Evolutionary conservation across 2,888 invertebrate species (phyloP), one percentile per base, ranked within the genome.

Genomic region (Oithona nana): DNA sequence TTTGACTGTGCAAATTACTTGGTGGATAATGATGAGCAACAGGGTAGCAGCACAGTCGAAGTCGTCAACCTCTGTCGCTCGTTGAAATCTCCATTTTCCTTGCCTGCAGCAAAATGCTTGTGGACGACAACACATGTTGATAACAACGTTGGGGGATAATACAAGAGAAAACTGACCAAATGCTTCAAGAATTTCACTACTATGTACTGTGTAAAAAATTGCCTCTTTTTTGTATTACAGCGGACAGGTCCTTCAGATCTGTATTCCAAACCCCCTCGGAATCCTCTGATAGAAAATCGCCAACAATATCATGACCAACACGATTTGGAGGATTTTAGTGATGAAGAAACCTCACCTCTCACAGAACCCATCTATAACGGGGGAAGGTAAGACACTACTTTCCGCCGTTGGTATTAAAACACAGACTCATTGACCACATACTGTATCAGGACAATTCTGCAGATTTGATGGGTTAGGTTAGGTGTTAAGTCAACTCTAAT

Each of bases 301-400:
- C 28, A 30, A 24, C 28, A n/a, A n/a, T 22, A 54, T 1, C 39
- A 39, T 39, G 39, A 39, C 16, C 8, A 39, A 39, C 16, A 11
- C 8, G 59, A 59, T 24, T 26, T 50, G 24, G 65, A 65, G 54
- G 64, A 63, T 16, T 63, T 67, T 49, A 88, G 88, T 74, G 69
- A 70, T 57, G 89, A 89, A 71, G 88, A 89, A 75, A 85, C 85
- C 70, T 82, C 86, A 66, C 89, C 89, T 66, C 80, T 88, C 70
- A 83, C 84, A 66, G 84, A 86, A 71, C 88, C 88, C 71, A 86
- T 88, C 70, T 89, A 90, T 72, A 86, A 86, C 39, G 6, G 39
- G 67, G 89, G 88, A 77, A 88, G 89, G 90, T 90, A 77, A 75
- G 78, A n/a, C n/a, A n/a, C n/a, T n/a, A n/a, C n/a, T n/a, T n/a